phyloP scores from a whole-genome alignment of 2,113 vertebrate genomes.

The Cebidichthys violaceus region DNA sequence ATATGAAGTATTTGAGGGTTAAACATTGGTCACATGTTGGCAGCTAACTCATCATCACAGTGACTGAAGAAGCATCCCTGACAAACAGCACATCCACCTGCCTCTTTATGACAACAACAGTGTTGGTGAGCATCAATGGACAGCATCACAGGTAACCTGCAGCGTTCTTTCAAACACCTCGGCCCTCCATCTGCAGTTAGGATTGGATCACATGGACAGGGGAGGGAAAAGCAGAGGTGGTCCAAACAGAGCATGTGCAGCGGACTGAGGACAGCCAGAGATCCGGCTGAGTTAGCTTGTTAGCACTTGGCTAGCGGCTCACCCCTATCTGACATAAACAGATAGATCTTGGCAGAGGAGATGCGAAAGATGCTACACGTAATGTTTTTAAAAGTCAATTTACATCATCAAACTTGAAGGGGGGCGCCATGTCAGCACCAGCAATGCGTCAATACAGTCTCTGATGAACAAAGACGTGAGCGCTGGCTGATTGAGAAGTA shows the following conservation, averaged over 20 bases:
- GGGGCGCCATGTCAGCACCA: neutral
- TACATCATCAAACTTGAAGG: neutral
- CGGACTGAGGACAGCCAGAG: neutral
- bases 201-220: neutral
- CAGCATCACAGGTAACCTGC: neutral
- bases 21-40: neutral
- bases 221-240: neutral
- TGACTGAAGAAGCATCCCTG: too few relatives aligned
- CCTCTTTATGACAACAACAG: neutral
- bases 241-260: neutral
- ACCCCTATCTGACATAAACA: neutral
- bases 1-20: neutral
- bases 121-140: neutral
- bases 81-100: neutral
- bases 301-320: neutral
- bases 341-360: neutral
- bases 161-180: too few relatives aligned
- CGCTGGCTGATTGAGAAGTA: neutral
- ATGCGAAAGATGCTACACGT: neutral
- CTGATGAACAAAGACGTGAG: neutral
- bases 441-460: neutral
- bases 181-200: too few relatives aligned
- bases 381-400: neutral
- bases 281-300: neutral
- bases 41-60: too few relatives aligned